phyloP scores from a whole-genome alignment of 2,888 invertebrate species.

The Lottia scabra region DNA sequence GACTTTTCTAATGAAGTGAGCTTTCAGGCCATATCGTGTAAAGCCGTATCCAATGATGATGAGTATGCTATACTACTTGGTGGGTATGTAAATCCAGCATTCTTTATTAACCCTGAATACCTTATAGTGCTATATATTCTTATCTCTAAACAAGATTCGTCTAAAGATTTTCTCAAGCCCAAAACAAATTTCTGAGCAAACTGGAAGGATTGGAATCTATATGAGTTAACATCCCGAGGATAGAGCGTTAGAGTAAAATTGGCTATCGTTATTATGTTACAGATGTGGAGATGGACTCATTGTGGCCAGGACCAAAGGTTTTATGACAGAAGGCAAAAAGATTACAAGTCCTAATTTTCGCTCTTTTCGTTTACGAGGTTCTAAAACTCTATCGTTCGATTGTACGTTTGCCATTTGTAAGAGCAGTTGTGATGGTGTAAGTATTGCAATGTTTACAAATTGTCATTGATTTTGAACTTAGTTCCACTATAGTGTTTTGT shows the following conservation, averaged over 20 bases:
- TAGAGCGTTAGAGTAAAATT: no score
- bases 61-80: neutral
- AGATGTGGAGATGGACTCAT: neutral
- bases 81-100: neutral
- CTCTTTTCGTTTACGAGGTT: neutral
- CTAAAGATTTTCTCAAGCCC: no score
- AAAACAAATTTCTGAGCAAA: no score
- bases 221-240: no score
- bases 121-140: no score
- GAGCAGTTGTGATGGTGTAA: neutral
- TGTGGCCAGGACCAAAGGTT: neutral
- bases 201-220: no score
- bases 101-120: neutral
- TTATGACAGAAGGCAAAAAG: neutral
- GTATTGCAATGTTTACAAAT: neutral
- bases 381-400: neutral
- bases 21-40: constrained; percentile 10
- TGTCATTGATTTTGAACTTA: no score
- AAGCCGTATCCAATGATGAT: neutral
- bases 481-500: no score
- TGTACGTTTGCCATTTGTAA: neutral
- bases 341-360: neutral
- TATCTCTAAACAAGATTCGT: no score
- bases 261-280: no score
- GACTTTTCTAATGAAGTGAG: neutral